These are phyloP conservation scores for Oreochromis tanganicae DNA, from an alignment of 2,113 vertebrate genomes.

Conservation along the genomic window DNA sequence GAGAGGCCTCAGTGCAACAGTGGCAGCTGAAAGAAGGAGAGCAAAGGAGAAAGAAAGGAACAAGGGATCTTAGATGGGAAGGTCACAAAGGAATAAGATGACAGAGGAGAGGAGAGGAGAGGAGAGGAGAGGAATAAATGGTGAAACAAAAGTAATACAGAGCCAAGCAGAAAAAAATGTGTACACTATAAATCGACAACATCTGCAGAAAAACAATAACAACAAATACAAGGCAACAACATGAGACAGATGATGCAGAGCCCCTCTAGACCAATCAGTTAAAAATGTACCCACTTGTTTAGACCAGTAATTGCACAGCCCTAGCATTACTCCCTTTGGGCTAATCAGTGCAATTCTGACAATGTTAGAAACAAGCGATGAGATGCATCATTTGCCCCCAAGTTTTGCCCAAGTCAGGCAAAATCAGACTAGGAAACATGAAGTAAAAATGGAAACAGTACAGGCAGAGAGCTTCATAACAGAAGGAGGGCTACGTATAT, in stretches of 20 bases:
- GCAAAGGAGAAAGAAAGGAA: conserved; percentile 11
- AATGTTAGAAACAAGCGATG: not conserved
- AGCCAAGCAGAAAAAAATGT: not conserved
- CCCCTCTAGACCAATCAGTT: conserved; percentile 14
- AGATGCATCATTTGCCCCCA: conserved; percentile 3
- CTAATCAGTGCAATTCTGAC: conserved; percentile 9
- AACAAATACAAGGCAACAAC: not conserved
- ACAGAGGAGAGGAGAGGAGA: not conserved
- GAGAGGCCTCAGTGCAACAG: conserved; percentile 12
- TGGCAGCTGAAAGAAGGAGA: conserved; percentile 16
- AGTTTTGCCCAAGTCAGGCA: conserved; percentile 23
- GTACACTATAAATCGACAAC: not conserved
- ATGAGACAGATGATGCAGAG: not conserved
- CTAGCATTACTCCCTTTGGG: not conserved
- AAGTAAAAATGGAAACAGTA: not conserved
- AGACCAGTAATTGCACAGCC: conserved; percentile 4
- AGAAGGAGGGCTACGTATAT: not conserved
- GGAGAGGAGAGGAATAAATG: not conserved
- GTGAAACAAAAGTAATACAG: not conserved
- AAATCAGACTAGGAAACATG: not conserved
- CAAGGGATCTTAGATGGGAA: conserved; percentile 2
- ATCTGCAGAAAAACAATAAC: not conserved
- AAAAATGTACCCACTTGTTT: conserved; percentile 26
- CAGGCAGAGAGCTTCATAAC: not conserved
- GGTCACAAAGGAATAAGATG: not conserved